A percentile compares a stretch with the other conserved stretches of the same genome.
Conservation (phyloP, 2,113 vertebrate genomes). For the Pteropus alecto region DNA sequence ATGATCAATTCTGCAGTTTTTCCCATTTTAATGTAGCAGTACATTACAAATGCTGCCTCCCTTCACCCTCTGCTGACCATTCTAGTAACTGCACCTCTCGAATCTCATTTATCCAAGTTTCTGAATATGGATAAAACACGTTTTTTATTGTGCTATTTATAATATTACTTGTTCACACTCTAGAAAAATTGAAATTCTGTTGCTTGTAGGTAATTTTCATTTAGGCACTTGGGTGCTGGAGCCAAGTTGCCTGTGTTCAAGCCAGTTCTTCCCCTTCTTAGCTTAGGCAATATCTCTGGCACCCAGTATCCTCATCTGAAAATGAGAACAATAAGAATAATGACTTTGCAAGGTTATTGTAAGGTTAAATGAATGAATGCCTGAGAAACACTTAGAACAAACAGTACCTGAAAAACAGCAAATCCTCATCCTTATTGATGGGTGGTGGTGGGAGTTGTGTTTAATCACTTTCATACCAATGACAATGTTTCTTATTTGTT, state of each 20-base stretch:
- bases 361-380: background rate
- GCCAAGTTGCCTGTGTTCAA: background rate
- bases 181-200: background rate
- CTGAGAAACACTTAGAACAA: background rate
- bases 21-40: background rate
- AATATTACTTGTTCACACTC: background rate
- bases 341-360: background rate
- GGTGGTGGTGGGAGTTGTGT: background rate
- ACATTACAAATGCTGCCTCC: background rate
- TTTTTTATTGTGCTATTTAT: background rate
- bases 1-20: background rate
- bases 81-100: constrained; percentile 35
- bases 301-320: background rate
- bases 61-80: constrained; percentile 62
- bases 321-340: background rate
- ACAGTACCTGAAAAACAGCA: too few species aligned
- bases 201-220: background rate
- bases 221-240: background rate
- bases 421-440: background rate
- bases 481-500: background rate
- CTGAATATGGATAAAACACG: background rate
- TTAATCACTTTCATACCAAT: background rate
- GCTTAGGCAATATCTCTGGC: background rate
- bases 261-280: background rate
- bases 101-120: background rate